phyloP scores from a whole-genome alignment of 2,888 invertebrate genomes.

The Pandemis cinnamomeana region DNA sequence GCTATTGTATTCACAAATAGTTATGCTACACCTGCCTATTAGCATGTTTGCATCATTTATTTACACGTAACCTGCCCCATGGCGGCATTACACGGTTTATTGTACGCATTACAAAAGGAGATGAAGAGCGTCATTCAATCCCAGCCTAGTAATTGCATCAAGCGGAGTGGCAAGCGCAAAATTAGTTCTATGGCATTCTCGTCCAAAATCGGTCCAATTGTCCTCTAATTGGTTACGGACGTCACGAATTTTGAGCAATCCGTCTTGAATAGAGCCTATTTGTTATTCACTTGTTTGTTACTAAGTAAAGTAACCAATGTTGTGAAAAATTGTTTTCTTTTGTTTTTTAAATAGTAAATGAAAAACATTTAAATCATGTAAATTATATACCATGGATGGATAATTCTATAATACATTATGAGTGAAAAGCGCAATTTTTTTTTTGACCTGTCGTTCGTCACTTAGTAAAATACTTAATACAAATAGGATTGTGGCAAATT shows the following conservation, averaged over 20 bases:
- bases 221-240: conserved; percentile 38
- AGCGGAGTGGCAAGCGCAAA: conserved; percentile 41
- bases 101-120: conserved; percentile 56
- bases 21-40: background rate
- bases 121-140: conserved; percentile 57
- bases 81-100: conserved; percentile 49
- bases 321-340: background rate
- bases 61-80: conserved; percentile 17
- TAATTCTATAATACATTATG: no score
- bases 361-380: no score
- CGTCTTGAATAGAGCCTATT: conserved; percentile 24
- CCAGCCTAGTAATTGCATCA: conserved; percentile 37
- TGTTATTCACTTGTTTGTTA: conserved; percentile 30
- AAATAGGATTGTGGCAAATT: background rate
- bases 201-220: conserved; percentile 39
- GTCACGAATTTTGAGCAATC: conserved; percentile 40
- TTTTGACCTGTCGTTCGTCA: no score
- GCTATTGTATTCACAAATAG: background rate
- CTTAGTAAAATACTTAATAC: no score
- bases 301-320: background rate
- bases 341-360: background rate
- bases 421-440: no score
- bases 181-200: conserved; percentile 39
- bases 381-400: no score
- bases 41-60: conserved; percentile 7